phyloP scores from a whole-genome alignment of 2,888 invertebrate genomes.

The Drosophila nr. perissopoda region DNA sequence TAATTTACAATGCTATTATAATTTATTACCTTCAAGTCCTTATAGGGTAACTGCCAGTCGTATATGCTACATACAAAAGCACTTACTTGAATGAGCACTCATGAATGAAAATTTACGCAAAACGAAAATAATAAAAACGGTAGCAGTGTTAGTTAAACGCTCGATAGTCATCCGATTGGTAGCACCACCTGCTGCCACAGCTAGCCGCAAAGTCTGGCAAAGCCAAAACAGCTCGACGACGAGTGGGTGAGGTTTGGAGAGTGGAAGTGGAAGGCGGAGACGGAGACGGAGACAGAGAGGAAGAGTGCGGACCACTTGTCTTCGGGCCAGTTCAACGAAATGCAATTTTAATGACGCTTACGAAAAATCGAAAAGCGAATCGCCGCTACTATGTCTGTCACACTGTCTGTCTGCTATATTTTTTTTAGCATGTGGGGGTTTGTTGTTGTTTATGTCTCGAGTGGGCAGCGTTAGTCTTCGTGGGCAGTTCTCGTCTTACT shows the following conservation, averaged over 20 bases:
- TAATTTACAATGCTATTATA: not conserved
- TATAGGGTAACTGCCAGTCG: slow-evolving; percentile 4
- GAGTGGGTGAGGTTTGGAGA: slow-evolving; percentile 9
- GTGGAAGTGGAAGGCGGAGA: not conserved
- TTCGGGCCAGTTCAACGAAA: slow-evolving; percentile 64
- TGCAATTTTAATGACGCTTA: slow-evolving; percentile 77
- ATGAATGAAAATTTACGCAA: slow-evolving; percentile 68
- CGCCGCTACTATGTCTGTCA: slow-evolving; percentile 39
- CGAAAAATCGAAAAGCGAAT: slow-evolving; percentile 57
- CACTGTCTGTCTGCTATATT: not conserved
- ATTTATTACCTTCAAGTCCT: not conserved
- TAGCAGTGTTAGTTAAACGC: slow-evolving; percentile 63
- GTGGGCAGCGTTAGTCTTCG: slow-evolving; percentile 53
- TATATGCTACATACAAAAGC: not conserved
- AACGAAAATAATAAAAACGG: slow-evolving; percentile 9
- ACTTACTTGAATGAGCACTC: slow-evolving; percentile 8
- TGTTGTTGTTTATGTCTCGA: slow-evolving; percentile 65
- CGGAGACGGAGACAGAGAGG: not conserved
- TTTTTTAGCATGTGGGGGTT: slow-evolving; percentile 34
- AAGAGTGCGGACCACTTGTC: slow-evolving; percentile 11
- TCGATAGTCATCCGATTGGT: slow-evolving; percentile 57
- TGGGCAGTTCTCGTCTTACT: slow-evolving; percentile 67
- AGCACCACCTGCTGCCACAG: slow-evolving; percentile 18
- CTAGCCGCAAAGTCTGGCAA: slow-evolving; percentile 70
- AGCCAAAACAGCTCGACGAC: slow-evolving; percentile 28